A percentile compares a stretch with the other conserved stretches of the same genome.
These are phyloP conservation scores for Barnardius zonarius DNA, from an alignment of 2,113 vertebrate genomes.

Conservation along the genomic window DNA sequence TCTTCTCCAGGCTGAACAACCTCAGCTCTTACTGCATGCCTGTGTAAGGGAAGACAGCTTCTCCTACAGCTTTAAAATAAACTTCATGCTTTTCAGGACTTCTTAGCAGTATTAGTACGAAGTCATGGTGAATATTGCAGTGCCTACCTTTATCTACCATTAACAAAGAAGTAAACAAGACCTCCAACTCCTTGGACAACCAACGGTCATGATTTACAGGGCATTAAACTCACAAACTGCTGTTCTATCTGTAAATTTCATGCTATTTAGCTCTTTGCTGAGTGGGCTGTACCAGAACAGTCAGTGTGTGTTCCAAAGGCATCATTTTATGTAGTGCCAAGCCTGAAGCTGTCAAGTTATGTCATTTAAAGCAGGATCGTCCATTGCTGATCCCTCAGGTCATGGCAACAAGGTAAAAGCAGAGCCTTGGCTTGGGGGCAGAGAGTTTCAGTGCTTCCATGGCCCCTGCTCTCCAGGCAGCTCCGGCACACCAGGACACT, in stretches of 20 bases:
- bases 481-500: background rate
- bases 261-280: background rate
- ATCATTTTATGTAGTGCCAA: background rate
- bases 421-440: background rate
- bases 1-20: background rate
- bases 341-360: background rate
- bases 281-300: background rate
- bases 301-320: background rate
- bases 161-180: background rate
- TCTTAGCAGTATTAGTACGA: background rate
- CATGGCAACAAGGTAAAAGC: background rate
- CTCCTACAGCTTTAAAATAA: background rate
- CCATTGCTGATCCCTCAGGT: too few relatives aligned
- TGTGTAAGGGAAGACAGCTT: background rate
- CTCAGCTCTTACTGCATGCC: background rate
- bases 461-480: background rate
- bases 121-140: background rate
- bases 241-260: background rate
- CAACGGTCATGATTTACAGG: background rate
- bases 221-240: background rate
- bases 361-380: rapidly evolving
- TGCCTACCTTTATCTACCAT: background rate
- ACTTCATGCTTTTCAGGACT: background rate
- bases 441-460: background rate
- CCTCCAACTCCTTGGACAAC: background rate